phyloP scores from a whole-genome alignment of 2,113 vertebrate genomes.

The Pangasianodon hypophthalmus region DNA sequence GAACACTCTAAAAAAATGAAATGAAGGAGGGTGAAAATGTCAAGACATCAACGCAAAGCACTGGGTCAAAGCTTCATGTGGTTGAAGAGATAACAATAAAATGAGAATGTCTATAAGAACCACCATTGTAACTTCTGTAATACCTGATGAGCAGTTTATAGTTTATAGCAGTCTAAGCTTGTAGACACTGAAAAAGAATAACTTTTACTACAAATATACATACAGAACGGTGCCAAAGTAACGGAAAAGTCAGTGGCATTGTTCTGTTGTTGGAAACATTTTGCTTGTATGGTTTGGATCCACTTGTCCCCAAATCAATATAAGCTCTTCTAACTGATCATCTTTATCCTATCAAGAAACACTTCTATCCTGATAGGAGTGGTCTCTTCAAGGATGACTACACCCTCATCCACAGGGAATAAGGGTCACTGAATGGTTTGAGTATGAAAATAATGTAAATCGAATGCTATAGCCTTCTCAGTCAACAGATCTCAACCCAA shows the following conservation, averaged over 20 bases:
- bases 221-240: background rate
- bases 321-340: background rate
- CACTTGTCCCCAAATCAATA: background rate
- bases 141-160: background rate
- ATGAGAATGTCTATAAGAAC: background rate
- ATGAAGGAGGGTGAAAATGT: background rate
- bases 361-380: background rate
- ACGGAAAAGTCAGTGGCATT: background rate
- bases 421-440: background rate
- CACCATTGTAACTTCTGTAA: background rate
- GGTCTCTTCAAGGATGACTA: background rate
- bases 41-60: background rate
- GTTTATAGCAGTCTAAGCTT: background rate
- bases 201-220: background rate
- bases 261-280: background rate
- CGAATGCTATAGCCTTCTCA: background rate
- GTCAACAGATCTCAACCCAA: background rate
- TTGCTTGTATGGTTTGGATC: background rate
- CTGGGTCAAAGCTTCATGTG: background rate
- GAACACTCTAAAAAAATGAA: background rate
- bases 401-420: background rate
- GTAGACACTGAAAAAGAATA: background rate
- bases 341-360: background rate
- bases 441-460: background rate
- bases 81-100: background rate